Base-by-base conservation (phyloP, 2,888 invertebrate genomes). In the Morpho deidamia region DNA sequence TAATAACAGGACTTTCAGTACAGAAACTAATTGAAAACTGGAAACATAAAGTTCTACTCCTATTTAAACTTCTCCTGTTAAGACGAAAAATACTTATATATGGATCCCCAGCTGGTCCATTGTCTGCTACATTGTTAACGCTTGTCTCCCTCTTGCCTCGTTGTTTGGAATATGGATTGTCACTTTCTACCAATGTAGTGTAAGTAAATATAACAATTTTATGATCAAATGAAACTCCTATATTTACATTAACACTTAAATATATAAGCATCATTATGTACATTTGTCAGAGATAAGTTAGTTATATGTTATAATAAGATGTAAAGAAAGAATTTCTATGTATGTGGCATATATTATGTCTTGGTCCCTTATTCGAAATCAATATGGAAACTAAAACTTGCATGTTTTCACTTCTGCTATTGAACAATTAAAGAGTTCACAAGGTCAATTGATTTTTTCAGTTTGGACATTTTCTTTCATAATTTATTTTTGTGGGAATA, bases 41-140 rank as follows among this genome's bases (percentile, higher is more conserved):
- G 93, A 93, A 95, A 59, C 98, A 99, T 77, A 98, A 98, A 89
- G 95, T 96, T 38, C 85, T 99, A 49, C 88, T 98, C 56, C 85
- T 99, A 44, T 98, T 99, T 77, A 99, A 99, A 83, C 87, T 99
- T 53, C 83, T 99, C 53, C 87, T 99, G 45, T 89, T 99, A 56
- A 96, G 99, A 74, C 94, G 95, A 66, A 92, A 95, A 76, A 95
- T 99, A 41, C 92, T 99, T 51, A 96, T 99, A 74, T 97, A 96
- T 81, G 96, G 97, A 52, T 95, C 97, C 12, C 98, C 99, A 1
- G 99, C 98, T 1, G 95, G 97, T 58, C 93, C 95, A 7, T 90
- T 99, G 63, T 98, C 98, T 66, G 93, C 95, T 7, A 93, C 95
- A 7, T 93, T 99, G 65, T 87, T 99, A 51, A 95, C 98, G 7